phyloP scores from a whole-genome alignment of 2,797 vertebrate species.

The Myotis planiceps region DNA sequence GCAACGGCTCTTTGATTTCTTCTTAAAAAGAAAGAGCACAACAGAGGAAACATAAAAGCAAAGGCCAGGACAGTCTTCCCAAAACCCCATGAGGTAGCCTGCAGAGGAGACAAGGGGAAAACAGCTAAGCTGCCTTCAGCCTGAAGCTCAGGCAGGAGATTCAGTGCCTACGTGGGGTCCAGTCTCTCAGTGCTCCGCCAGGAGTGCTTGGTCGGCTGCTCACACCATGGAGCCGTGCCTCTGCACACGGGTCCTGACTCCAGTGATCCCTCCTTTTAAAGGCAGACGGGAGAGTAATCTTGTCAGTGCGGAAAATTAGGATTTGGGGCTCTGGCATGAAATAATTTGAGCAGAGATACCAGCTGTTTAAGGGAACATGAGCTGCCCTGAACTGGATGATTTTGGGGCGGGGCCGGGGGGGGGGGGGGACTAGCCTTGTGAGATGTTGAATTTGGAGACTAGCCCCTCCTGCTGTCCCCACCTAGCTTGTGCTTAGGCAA shows the following conservation, averaged over 20 bases:
- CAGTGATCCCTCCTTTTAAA: neutral
- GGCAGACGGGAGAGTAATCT: neutral
- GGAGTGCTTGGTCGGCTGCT: neutral
- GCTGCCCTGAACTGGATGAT: neutral
- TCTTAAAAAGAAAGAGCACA: neutral
- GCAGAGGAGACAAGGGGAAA: neutral
- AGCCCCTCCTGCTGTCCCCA: neutral
- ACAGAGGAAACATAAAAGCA: neutral
- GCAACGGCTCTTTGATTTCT: neutral
- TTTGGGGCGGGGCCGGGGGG: neutral
- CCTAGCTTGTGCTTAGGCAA: neutral
- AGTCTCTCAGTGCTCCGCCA: neutral
- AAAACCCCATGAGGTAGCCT: neutral
- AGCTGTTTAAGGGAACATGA: neutral
- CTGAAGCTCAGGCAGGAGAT: neutral
- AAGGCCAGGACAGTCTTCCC: neutral
- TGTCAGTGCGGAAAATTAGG: neutral
- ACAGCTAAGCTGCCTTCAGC: neutral
- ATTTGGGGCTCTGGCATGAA: neutral
- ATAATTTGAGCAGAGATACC: neutral
- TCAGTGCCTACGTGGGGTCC: accelerated
- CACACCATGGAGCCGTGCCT: neutral
- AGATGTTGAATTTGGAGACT: neutral
- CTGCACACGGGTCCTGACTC: neutral
- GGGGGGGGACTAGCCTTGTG: neutral